A percentile compares a stretch with the other conserved stretches of the same genome.
phyloP scores from a whole-genome alignment of 2,113 vertebrate species.

The Suricata suricatta region DNA sequence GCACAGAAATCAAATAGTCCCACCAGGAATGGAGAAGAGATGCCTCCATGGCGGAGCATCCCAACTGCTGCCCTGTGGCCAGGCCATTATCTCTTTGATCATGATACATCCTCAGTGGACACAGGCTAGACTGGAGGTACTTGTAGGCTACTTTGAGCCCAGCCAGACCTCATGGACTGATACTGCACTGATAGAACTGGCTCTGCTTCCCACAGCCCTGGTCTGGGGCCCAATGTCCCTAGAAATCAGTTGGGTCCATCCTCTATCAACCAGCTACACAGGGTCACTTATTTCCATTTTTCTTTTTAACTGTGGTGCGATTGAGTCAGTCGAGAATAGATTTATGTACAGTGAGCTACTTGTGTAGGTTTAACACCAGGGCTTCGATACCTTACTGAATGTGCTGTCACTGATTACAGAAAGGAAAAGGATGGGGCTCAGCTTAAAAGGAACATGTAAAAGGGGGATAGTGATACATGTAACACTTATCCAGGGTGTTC shows the following conservation, averaged over 20 bases:
- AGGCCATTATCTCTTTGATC: background rate
- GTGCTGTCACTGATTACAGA: background rate
- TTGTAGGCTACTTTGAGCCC: background rate
- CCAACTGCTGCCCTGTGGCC: background rate
- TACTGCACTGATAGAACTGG: background rate
- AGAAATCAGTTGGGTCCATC: background rate
- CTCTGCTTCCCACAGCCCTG: background rate
- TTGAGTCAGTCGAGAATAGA: background rate
- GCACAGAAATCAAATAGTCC: background rate
- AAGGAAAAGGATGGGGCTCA: background rate
- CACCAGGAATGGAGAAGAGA: background rate
- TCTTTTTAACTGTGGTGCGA: background rate
- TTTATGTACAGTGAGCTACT: background rate
- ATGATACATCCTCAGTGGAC: background rate
- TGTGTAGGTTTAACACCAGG: background rate
- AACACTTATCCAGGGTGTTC: background rate
- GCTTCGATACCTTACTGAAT: background rate
- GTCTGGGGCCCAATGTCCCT: background rate
- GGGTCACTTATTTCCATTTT: background rate
- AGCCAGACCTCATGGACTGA: background rate
- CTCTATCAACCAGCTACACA: background rate
- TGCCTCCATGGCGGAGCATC: fast-evolving
- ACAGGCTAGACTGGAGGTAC: background rate
- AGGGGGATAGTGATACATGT: background rate
- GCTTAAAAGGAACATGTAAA: background rate